Evolutionary conservation across 2,888 invertebrate genomes (phyloP), one percentile per base, ranked within the genome.

Genomic region (Pegoplata infirma): DNA sequence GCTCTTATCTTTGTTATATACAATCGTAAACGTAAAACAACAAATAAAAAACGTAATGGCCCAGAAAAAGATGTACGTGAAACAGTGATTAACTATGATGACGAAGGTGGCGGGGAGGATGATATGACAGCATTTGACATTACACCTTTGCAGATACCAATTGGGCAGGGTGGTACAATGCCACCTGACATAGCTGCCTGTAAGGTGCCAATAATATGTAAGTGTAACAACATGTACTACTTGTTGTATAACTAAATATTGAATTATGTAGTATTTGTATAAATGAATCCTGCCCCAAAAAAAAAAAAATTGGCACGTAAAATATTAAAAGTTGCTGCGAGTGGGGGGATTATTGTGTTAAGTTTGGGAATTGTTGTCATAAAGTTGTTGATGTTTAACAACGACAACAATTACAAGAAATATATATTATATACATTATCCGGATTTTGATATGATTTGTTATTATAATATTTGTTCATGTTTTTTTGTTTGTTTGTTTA

Each of bases 51-150:
- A 89, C 96, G 98, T 89, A 96, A 97, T 12, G 98, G 98, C 7
- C 98, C 98, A 4, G 98, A 99, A 86, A 98, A 99, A 87, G 98
- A 99, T 89, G 98, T 99, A 40, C 93, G 99, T 83, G 99, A 99
- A 90, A 99, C 99, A 89, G 98, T 99, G 85, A 97, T 99, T 88
- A 98, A 97, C 90, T 99, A 99, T 86, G 98, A 98, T 86, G 99
- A 99, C 87, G 99, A 99, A 90, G 97, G 97, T 32, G 98, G 98
- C 86, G 99, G 99, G 83, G 98, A 99, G 90, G 99, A 99, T 85
- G 99, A 99, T 89, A 99, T 99, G 96, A 98, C 98, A 56, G 98
- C 98, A 19, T 99, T 99, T 90, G 99, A 99, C 88, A 98, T 99
- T 86, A 98, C 97, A 16, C 97, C 98, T 16, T 92, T 99, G 58